Conservation (phyloP, 2,113 vertebrate genomes). For the Melanocharis versteri region DNA sequence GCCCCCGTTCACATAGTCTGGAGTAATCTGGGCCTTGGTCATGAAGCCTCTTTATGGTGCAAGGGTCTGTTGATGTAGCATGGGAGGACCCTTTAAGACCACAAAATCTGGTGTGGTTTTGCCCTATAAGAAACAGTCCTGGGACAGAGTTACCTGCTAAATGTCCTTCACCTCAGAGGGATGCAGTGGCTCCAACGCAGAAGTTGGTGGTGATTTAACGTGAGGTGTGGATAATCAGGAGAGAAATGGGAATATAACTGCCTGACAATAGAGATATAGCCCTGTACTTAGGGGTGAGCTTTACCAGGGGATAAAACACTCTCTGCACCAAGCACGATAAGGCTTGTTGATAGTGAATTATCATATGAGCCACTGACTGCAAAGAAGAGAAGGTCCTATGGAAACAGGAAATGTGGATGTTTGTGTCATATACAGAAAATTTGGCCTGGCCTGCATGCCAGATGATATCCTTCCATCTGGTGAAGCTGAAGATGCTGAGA, state of each 20-base stretch:
- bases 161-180: background rate
- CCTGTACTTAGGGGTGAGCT: background rate
- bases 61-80: background rate
- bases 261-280: background rate
- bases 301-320: background rate
- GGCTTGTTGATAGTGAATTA: background rate
- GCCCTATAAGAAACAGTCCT: background rate
- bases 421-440: background rate
- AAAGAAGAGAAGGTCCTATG: background rate
- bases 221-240: background rate
- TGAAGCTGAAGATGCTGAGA: conserved; percentile 20
- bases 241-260: background rate
- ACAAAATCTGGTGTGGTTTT: background rate
- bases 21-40: background rate
- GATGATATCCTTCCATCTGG: conserved; percentile 43
- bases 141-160: background rate
- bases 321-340: background rate
- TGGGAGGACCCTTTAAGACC: background rate
- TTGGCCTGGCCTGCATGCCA: conserved; percentile 23
- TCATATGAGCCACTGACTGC: background rate
- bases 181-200: background rate
- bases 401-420: background rate
- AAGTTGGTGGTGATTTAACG: rapidly evolving
- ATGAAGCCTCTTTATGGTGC: background rate
- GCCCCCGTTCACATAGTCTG: background rate